Conservation (phyloP, 2,113 vertebrate genomes). For the Halcyon malimbica region DNA sequence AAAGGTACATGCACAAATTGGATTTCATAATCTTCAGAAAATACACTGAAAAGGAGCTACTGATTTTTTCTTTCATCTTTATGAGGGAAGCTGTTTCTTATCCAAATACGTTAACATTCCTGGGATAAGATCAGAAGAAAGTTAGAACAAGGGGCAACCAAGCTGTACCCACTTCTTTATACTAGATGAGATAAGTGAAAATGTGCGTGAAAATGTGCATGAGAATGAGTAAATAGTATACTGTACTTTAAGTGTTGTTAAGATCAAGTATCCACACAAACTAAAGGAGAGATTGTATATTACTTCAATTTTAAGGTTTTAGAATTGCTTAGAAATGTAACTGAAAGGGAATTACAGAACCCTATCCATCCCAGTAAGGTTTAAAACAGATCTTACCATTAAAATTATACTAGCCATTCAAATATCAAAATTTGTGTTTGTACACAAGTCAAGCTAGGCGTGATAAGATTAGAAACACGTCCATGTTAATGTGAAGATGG, state of each 20-base stretch:
- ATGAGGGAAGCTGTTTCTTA: not conserved
- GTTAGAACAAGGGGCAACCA: not conserved
- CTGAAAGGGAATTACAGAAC: not conserved
- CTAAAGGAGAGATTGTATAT: not conserved
- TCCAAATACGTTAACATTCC: not conserved
- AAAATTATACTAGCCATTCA: not conserved
- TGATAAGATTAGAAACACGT: not conserved
- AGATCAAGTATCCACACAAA: not conserved
- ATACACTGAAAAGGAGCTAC: not conserved
- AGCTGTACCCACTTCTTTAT: not conserved
- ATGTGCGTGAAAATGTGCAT: not conserved
- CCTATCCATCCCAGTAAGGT: not conserved
- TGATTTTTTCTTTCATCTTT: not conserved
- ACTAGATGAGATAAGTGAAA: not conserved
- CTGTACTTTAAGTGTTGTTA: not conserved
- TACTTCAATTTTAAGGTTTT: not conserved
- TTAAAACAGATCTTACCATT: not conserved
- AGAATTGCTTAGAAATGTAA: not conserved
- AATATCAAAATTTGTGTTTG: not conserved
- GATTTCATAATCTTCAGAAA: not conserved
- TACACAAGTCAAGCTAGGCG: not conserved
- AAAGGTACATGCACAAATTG: not conserved
- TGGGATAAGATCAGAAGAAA: not conserved
- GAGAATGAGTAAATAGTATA: not conserved
- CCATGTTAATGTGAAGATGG: not conserved